A percentile compares a stretch with the other conserved stretches of the same genome.
These are phyloP conservation scores for Pseudochirops corinnae DNA, from an alignment of 2,797 vertebrate species.

Conservation along the genomic window DNA sequence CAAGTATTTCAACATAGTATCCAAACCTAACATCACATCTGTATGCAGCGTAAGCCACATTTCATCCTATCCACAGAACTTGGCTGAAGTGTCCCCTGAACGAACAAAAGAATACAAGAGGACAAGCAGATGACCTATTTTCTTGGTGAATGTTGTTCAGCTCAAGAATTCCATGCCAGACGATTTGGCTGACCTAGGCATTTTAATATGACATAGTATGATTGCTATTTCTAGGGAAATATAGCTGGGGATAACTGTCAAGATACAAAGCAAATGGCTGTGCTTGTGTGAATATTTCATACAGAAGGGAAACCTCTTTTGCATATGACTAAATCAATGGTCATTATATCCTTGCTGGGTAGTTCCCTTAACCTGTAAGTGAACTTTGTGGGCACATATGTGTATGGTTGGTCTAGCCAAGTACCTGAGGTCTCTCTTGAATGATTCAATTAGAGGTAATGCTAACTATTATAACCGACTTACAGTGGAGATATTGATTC, in stretches of 20 bases:
- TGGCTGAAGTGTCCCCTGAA: slow-evolving; percentile 29
- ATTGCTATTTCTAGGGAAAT: slow-evolving; percentile 64
- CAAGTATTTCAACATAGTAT: slow-evolving; percentile 1
- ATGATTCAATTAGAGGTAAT: background rate
- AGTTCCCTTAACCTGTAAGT: slow-evolving; percentile 2
- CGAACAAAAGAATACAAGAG: slow-evolving; percentile 59
- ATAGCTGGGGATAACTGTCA: slow-evolving; percentile 18
- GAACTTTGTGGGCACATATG: background rate
- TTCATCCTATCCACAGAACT: slow-evolving; percentile 2
- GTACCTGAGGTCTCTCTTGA: background rate
- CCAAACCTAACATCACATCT: slow-evolving; percentile 8
- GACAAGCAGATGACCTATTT: slow-evolving; percentile 60
- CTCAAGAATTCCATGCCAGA: slow-evolving; percentile 43
- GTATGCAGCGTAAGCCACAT: background rate
- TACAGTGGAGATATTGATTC: slow-evolving; percentile 36
- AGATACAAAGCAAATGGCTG: slow-evolving; percentile 51
- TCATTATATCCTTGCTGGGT: slow-evolving; percentile 9
- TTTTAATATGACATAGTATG: slow-evolving; percentile 11
- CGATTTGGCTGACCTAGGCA: slow-evolving; percentile 48
- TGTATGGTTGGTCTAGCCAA: background rate
- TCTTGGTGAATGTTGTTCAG: slow-evolving; percentile 61
- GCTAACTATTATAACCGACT: background rate
- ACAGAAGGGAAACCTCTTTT: slow-evolving; percentile 48
- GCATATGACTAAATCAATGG: slow-evolving; percentile 50
- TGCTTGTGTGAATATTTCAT: slow-evolving; percentile 51